Conservation (phyloP, 2,797 vertebrate species). For the Cynodonichthys magdalenae region DNA sequence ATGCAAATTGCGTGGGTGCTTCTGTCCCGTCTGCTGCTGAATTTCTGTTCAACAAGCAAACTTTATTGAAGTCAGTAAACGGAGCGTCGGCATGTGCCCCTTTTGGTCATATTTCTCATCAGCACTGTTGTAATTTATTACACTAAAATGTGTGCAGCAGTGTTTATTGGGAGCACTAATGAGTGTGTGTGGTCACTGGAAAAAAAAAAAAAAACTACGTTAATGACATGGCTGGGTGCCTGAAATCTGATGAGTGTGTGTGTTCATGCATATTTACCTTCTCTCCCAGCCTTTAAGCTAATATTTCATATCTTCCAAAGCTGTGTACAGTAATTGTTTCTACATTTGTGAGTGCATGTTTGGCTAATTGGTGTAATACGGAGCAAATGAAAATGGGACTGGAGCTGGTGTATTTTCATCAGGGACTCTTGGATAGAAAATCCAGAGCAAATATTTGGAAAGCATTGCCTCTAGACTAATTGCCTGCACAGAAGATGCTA, state of each 20-base stretch:
- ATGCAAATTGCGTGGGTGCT: conserved; percentile 39
- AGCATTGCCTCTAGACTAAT: conserved; percentile 47
- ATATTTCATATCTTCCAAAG: conserved; percentile 39
- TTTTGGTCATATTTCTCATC: conserved; percentile 38
- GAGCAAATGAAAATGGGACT: conserved; percentile 24
- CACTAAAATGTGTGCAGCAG: conserved; percentile 18
- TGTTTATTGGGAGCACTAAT: conserved; percentile 55
- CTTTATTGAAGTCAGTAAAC: conserved; percentile 65
- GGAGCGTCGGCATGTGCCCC: conserved; percentile 18
- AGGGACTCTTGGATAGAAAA: conserved; percentile 34
- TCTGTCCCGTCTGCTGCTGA: conserved; percentile 30
- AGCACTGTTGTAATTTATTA: conserved; percentile 31
- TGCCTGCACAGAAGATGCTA: conserved; percentile 31
- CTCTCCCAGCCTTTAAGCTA: conserved; percentile 11
- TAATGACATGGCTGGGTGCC: conserved; percentile 50
- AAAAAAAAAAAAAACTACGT: conserved; percentile 38
- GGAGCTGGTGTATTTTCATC: conserved; percentile 23
- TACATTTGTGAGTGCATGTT: conserved; percentile 19
- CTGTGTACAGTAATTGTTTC: conserved; percentile 1
- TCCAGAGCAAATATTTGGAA: conserved; percentile 46
- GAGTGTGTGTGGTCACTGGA: conserved; percentile 52
- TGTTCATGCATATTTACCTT: conserved; percentile 29
- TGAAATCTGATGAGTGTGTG: conserved; percentile 1
- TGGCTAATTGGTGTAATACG: conserved; percentile 35
- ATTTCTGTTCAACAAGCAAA: conserved; percentile 55